Evolutionary conservation across 1,140 invertebrate species (phyloP), one percentile per base, ranked within the genome.

Genomic region (Bemisia tabaci): DNA sequence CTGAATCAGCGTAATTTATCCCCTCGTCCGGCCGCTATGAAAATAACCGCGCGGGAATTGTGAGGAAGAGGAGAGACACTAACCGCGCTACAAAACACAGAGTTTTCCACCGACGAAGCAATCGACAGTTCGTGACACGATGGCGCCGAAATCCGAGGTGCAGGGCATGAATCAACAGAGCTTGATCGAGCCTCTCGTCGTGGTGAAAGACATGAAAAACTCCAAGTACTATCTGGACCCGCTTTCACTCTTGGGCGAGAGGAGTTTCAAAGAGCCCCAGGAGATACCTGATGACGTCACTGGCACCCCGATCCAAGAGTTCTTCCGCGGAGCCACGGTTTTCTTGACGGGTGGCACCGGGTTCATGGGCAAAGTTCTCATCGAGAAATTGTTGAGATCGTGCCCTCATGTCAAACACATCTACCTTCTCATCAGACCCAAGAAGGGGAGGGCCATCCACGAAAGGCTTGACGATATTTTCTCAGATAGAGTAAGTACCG

Each of bases 291-390:
- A 65, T 17, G 59, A 27, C 1, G 81, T 83, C 70, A 86, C 78
- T 69, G 68, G 64, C 26, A 39, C 70, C 1, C 66, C 65, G 9
- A 76, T 79, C 33, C 75, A 78, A 61, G 77, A 67, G 70, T 75
- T 63, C 68, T 74, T 70, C 70, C 70, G 64, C 21, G 62, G 65
- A 23, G 85, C 85, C 71, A 61, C 39, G 2, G 61, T 92, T 59
- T 91, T 96, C 72, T 84, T 92, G 59, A 91, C 89, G 0, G 90
- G 90, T 1, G 85, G 82, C 0, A 91, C 88, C n/a, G 91, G 91
- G n/a, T 93, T 93, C 73, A 80, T 93, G 74, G 91, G 91, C 9
- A 89, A 93, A 73, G 80, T 87, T 11, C 74, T 94, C 5, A 79
- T 94, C 60, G 90, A 94, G 75, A 95, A 95, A 74, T 75, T 95